Percentiles rank a stretch among this genome's conserved stretches.
Conservation (phyloP, 2,797 vertebrate genomes). For the Pipistrellus pipistrellus region DNA sequence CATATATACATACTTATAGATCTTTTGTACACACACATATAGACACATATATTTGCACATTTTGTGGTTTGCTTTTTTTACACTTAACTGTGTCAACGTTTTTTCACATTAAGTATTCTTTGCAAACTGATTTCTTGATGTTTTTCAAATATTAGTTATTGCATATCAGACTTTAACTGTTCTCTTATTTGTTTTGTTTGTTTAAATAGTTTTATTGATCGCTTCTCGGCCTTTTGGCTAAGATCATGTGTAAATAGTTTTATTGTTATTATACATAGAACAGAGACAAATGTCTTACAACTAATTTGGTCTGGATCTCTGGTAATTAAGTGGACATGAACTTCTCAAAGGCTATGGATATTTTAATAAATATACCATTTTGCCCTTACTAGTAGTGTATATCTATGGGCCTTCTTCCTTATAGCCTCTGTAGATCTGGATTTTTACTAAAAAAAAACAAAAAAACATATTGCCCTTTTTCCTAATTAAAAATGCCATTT, state of each 20-base stretch:
- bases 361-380: conserved; percentile 25
- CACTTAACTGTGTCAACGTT: not conserved
- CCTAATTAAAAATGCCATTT: not conserved
- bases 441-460: not conserved
- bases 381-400: not conserved
- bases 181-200: not conserved
- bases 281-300: not conserved
- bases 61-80: conserved; percentile 10
- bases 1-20: not conserved
- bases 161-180: not conserved
- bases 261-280: conserved; percentile 2
- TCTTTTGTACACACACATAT: not conserved
- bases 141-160: conserved; percentile 46
- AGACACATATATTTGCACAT: not conserved
- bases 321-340: conserved; percentile 23
- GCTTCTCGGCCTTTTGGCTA: no score
- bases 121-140: conserved; percentile 32
- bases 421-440: not conserved
- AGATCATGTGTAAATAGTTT: no score
- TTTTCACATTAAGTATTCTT: conserved; percentile 30
- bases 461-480: not conserved
- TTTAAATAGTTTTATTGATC: conserved; percentile 25
- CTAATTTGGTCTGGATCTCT: not conserved
- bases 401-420: not conserved
- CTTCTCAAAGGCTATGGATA: not conserved